Evolutionary conservation across 1,140 invertebrate species (phyloP), one percentile per base, ranked within the genome.

Genomic region (Hestina assimilis): DNA sequence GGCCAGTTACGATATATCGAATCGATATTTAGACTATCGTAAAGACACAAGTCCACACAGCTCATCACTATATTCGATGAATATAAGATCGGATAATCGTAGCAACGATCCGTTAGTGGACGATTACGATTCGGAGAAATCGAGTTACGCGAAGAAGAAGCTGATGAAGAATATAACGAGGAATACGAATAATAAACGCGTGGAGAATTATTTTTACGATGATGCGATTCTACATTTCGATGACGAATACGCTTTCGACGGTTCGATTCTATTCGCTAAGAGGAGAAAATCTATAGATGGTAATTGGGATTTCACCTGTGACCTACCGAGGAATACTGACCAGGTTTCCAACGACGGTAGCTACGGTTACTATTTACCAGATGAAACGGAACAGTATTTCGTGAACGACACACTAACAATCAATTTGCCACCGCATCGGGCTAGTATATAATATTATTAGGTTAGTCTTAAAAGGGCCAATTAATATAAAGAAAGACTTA

Each of bases 181-280:
- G 41, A 89, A 89, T 23, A 86, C 85, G 0, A 72, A 59, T 14
- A 72, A 72, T 15, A 72, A 62, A 58, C 56, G 69, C 4, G 59
- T 73, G 0, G 79, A 83, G 20, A 89, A 89, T 47, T 89, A 89
- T 41, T 89, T 89, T 59, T 89, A 89, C 53, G 89, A 89, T 31
- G 89, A 89, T 38, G 83, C 87, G 0, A 84, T 89, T 3, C 52
- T 89, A 38, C 82, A 83, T 38, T 86, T 89, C 41, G 89, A 89
- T 29, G 89, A 89, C 23, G 87, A 89, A 28, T 87, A 87, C 57
- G 80, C 84, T 0, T 84, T 89, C 54, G 87, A 89, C 42, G 84
- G 87, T 3, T 87, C 89, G 2, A 89, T 87, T 21, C 43, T 89
- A 9, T 89, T 89, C 50, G 79, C 87, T 6, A 89, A 89, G 52